Evolutionary conservation across 1,140 invertebrate species (phyloP).

Genomic region (Pteromalus puparum): DNA sequence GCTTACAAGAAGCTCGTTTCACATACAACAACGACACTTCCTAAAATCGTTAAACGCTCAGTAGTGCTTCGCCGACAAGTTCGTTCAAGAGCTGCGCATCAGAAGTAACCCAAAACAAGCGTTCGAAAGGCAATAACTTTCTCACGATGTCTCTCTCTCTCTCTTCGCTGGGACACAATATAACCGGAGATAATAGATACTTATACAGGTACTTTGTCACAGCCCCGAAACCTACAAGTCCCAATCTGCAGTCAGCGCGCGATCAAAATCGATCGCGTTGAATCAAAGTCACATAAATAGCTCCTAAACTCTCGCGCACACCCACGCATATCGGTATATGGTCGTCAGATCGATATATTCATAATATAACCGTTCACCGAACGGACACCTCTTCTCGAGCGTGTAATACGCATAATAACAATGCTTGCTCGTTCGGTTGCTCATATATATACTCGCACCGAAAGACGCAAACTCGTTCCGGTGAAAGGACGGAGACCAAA

Average conservation of each 20-base stretch:
- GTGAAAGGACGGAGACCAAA: constrained; percentile 17
- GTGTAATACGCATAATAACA: neutral
- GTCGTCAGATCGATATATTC: too few species aligned
- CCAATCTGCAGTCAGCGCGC: too few species aligned
- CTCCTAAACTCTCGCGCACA: too few species aligned
- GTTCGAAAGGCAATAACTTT: neutral
- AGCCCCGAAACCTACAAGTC: neutral
- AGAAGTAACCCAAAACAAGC: neutral
- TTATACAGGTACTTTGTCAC: neutral
- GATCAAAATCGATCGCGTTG: too few species aligned
- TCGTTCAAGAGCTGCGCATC: too few species aligned
- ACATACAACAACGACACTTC: neutral
- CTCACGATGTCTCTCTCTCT: neutral
- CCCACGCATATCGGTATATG: too few species aligned
- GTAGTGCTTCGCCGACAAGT: too few species aligned
- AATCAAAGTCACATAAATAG: too few species aligned
- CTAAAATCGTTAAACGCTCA: neutral
- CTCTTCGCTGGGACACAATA: too few species aligned
- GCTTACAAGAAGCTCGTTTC: neutral
- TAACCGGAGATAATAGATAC: neutral
- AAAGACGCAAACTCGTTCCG: neutral
- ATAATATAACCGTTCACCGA: neutral
- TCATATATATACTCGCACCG: neutral
- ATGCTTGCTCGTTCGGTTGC: neutral
- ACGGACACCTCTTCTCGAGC: too few species aligned